Evolutionary conservation across 2,797 vertebrate species (phyloP).

Genomic region (Australoheros facetus): DNA sequence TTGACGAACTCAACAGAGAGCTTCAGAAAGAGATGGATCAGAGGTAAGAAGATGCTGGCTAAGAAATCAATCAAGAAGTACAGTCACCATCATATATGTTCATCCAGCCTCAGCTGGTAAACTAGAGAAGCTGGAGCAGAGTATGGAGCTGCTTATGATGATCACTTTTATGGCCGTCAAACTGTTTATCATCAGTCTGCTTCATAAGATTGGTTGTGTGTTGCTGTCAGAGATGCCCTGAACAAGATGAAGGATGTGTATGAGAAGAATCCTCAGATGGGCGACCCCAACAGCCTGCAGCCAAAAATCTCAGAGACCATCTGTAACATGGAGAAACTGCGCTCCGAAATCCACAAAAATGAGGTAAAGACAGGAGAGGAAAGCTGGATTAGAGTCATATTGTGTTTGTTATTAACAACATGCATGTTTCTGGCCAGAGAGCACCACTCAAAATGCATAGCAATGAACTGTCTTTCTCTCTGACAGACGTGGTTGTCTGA

Average conservation of each 20-base stretch:
- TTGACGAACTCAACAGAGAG: conserved; percentile 94
- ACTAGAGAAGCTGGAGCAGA: too few species aligned
- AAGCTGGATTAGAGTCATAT: neutral
- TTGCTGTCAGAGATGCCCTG: conserved; percentile 89
- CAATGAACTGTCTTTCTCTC: neutral
- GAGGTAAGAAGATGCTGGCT: conserved; percentile 78
- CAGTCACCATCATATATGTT: neutral
- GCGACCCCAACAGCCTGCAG: conserved; percentile 94
- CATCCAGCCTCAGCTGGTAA: neutral
- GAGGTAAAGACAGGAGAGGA: conserved; percentile 80
- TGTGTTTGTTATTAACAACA: neutral
- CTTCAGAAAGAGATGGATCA: conserved; percentile 98
- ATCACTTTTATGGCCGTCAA: neutral
- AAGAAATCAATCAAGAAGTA: neutral
- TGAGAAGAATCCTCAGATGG: conserved; percentile 98
- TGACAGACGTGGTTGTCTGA: conserved; percentile 94
- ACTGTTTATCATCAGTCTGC: neutral
- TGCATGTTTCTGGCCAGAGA: neutral
- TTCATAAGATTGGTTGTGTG: neutral
- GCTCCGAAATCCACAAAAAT: conserved; percentile 97
- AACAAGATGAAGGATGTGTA: conserved; percentile 99
- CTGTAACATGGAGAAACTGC: conserved; percentile 94
- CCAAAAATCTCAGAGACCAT: conserved; percentile 97
- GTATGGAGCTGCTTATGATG: too few species aligned
- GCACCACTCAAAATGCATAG: neutral